Evolutionary conservation across 2,113 vertebrate genomes (phyloP).

Genomic region (Willisornis vidua): DNA sequence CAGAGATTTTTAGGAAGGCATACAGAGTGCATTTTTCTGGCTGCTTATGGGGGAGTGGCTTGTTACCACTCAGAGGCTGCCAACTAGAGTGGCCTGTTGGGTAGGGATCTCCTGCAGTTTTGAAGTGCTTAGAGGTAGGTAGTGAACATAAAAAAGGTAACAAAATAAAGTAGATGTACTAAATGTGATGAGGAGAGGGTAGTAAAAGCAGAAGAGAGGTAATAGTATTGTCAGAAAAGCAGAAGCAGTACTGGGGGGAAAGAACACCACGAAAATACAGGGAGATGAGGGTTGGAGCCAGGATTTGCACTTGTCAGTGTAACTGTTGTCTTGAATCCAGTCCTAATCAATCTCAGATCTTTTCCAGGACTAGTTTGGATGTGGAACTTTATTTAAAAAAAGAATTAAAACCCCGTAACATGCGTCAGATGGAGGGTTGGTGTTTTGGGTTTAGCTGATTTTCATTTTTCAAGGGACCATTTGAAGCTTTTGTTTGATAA

Average conservation of each 20-base stretch:
- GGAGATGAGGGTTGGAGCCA: not conserved
- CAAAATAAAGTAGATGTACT: not conserved
- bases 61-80: not conserved
- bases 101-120: not conserved
- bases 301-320: not conserved
- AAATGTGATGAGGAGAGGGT: not conserved
- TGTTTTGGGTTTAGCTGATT: not conserved
- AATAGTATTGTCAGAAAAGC: not conserved
- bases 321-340: not conserved
- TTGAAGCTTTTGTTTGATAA: not conserved
- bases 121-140: not conserved
- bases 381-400: not conserved
- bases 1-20: not conserved
- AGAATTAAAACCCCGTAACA: not conserved
- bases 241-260: not conserved
- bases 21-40: not conserved
- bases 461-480: not conserved
- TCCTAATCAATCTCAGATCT: not conserved
- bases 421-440: not conserved
- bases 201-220: not conserved
- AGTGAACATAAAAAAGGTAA: not conserved
- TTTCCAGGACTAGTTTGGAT: not conserved
- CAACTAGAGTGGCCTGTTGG: not conserved
- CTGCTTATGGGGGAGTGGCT: not conserved
- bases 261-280: not conserved